Percentiles rank a stretch among this genome's conserved stretches.
Conservation (phyloP, 2,888 invertebrate genomes). For the Acleris holmiana region DNA sequence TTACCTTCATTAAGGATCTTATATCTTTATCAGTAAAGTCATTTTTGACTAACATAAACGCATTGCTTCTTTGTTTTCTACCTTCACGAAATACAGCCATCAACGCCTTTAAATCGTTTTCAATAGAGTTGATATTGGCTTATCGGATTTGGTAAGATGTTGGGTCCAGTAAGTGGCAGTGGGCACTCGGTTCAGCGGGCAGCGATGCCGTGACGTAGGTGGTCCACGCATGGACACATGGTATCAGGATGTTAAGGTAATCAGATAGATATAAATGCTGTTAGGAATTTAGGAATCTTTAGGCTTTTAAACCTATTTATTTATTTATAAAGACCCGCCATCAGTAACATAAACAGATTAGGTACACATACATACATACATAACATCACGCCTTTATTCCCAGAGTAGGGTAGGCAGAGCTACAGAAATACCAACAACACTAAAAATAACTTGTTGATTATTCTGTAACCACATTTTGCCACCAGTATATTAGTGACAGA, state of each 20-base stretch:
- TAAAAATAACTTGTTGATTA: too few species aligned
- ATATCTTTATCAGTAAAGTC: background rate
- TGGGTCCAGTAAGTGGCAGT: slow-evolving; percentile 45
- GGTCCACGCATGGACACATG: slow-evolving; percentile 61
- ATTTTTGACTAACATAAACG: background rate
- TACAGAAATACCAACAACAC: too few species aligned
- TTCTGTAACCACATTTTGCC: too few species aligned
- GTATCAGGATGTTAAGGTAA: slow-evolving; percentile 22
- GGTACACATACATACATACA: too few species aligned
- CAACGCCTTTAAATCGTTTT: background rate
- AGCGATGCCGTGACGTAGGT: slow-evolving; percentile 64
- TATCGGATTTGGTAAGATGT: background rate
- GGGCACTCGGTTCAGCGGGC: slow-evolving; percentile 64
- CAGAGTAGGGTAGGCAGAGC: too few species aligned
- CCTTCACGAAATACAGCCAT: background rate
- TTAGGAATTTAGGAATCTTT: slow-evolving; percentile 6
- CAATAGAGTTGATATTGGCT: slow-evolving; percentile 2
- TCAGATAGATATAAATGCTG: slow-evolving; percentile 9
- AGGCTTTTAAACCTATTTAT: too few species aligned
- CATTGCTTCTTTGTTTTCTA: background rate
- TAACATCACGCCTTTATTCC: too few species aligned
- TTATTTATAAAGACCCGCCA: too few species aligned
- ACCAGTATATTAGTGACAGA: too few species aligned
- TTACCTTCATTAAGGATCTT: background rate
- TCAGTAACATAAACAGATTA: too few species aligned